Evolutionary conservation across 2,888 invertebrate species (phyloP).

Genomic region (Bugula neritina): DNA sequence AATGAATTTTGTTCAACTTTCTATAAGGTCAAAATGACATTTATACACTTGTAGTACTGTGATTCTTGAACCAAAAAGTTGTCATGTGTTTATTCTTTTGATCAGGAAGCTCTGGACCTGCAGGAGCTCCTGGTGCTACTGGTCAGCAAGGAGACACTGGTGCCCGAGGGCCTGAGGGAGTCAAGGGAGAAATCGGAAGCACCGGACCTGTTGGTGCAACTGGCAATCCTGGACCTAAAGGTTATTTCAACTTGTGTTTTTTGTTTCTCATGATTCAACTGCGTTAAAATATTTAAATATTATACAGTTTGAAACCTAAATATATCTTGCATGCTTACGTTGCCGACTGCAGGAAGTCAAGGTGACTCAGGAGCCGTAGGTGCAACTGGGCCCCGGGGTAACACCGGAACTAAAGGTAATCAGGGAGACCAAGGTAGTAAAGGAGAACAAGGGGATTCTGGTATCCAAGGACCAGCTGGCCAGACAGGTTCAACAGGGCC

Average conservation of each 20-base stretch:
- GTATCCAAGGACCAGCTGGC: slow-evolving; percentile 6
- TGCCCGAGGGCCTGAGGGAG: background rate
- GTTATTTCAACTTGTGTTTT: no score
- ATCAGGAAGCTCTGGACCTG: background rate
- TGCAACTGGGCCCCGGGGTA: slow-evolving; percentile 4
- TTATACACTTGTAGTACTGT: no score
- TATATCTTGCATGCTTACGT: no score
- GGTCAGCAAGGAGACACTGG: background rate
- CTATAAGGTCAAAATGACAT: no score
- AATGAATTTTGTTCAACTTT: no score
- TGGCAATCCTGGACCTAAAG: background rate
- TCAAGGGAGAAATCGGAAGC: background rate
- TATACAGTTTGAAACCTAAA: no score
- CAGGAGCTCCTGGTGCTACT: background rate
- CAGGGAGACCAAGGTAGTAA: background rate
- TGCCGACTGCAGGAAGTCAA: background rate
- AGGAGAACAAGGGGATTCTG: slow-evolving; percentile 1
- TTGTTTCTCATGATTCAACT: no score
- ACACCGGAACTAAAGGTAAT: background rate
- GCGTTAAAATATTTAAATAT: no score
- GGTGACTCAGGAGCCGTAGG: background rate
- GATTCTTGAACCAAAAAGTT: no score
- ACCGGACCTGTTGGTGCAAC: background rate
- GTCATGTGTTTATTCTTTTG: no score
- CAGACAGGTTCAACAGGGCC: background rate